Evolutionary conservation across 2,888 invertebrate species (phyloP), one percentile per base, ranked within the genome.

Genomic region (Ormyrus rosae): DNA sequence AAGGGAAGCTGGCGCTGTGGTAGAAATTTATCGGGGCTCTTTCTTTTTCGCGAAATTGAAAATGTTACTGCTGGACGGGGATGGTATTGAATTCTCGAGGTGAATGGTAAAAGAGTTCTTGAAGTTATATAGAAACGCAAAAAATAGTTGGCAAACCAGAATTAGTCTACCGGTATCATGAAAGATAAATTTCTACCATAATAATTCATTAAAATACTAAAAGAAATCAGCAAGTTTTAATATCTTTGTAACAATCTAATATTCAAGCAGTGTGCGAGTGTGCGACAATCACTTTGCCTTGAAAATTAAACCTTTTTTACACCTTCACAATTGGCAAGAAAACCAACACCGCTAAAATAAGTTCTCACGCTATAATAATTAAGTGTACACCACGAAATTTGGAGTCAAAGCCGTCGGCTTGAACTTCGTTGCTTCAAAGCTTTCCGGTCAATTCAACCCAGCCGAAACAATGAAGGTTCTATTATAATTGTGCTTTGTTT

Each of bases 401-500:
- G 6, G 58, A 61, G 11, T 19, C 45, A 51, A 6, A 13, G 11
- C 34, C 19, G 64, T 46, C 53, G 46, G 61, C 55, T 63, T 8
- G 8, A 45, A 51, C 56, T 67, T 67, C 46, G 53, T 7, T 45
- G 56, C 11, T 65, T 34, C 67, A 2, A 60, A 58, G 48, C 45
- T 75, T 80, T 71, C 74, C 71, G 61, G 67, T 61, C 67, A 71
- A 71, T 80, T 67, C 58, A 56, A 55, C 63, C 45, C 61, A 48
- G 61, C n/a, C 9, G 51, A 19, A 64, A 53, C 19, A 64, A 64
- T 63, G 67, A 69, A 79, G 71, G 65, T 46, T 46, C 13, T 53
- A 13, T 50, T 19, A 48, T 11, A 87, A 87, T 87, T 84, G 83
- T 84, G 83, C 85, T 86, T 86, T 86, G 85, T 87, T 83, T 83